Percentiles rank a stretch among this genome's conserved stretches.
These are phyloP conservation scores for Euleptes europaea DNA, from an alignment of 2,113 vertebrate species.

Conservation along the genomic window DNA sequence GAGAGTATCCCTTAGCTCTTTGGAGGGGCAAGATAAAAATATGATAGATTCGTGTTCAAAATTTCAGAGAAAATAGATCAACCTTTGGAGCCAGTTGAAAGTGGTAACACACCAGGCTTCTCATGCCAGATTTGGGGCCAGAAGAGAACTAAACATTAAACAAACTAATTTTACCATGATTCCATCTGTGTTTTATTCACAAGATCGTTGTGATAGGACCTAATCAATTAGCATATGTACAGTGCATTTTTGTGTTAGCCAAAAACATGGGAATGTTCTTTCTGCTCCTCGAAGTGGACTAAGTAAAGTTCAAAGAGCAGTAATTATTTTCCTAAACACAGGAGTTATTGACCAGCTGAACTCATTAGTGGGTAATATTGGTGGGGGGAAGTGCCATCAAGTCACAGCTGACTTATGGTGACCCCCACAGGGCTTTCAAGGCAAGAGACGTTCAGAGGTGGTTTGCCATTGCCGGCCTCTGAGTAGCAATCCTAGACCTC, in stretches of 20 bases:
- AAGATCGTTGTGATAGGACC: neutral
- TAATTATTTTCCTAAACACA: neutral
- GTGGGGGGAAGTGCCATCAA: no score
- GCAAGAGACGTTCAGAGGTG: no score
- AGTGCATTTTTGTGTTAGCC: neutral
- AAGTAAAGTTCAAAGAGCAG: neutral
- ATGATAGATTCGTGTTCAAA: no score
- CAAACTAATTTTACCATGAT: neutral
- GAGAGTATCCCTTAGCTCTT: no score
- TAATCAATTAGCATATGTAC: neutral
- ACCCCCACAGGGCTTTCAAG: no score
- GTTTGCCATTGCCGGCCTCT: no score
- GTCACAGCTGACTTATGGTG: no score
- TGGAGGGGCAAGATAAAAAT: no score
- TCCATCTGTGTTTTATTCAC: neutral
- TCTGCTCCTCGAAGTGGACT: neutral
- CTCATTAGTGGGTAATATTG: neutral
- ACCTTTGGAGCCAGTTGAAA: no score
- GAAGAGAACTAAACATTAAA: neutral
- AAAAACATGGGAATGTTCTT: neutral
- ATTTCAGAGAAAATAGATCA: no score
- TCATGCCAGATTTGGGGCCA: neutral
- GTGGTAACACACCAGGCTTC: no score
- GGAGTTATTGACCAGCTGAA: neutral
- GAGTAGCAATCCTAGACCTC: no score